Base-by-base conservation (phyloP, 1,140 invertebrate species). In the Aleiodes sp. region DNA sequence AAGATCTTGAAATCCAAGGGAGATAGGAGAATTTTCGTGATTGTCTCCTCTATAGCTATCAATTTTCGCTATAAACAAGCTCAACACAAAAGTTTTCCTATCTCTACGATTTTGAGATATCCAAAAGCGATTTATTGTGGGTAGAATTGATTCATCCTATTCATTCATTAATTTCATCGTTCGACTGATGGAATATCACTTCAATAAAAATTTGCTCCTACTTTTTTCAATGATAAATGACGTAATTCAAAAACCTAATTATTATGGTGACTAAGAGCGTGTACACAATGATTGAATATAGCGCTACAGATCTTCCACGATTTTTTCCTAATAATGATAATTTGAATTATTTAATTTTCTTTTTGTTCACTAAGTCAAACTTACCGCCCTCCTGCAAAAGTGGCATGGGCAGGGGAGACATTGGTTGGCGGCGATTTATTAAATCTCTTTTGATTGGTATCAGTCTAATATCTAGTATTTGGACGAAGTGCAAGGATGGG, bases 401-500 rank as follows among this genome's bases (percentile, higher is more conserved):
- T 64, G 21, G 24, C 35, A 21, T 19, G 60, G 28, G 21, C 35
- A 21, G 2, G 35, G 31, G 12, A 26, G 2, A 31, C 4, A 28
- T 21, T 12, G 52, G 39, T 31, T 19, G 31, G 33, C 14, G 60
- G n/a, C 46, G 19, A 52, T 52, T 52, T 35, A 29, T 59, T 26
- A 26, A 59, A 59, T 29, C 56, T 31, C 56, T 80, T 82, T 82
- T 82, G 79, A 79, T 81, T 81, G 75, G 73, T 78, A 77, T 82
- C 75, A 73, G 75, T 78, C 75, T 81, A 81, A 75, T 62, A 80
- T 74, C 80, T 82, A 81, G 63, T 80, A 81, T 79, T 81, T 82
- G 80, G 80, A 82, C 79, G 76, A 80, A 81, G 78, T 82, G 78
- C 80, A 71, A 80, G 79, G 80, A 82, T 82, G 78, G 78, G 77